Base-by-base conservation (phyloP, 2,113 vertebrate species). In the Muntiacus muntjak region DNA sequence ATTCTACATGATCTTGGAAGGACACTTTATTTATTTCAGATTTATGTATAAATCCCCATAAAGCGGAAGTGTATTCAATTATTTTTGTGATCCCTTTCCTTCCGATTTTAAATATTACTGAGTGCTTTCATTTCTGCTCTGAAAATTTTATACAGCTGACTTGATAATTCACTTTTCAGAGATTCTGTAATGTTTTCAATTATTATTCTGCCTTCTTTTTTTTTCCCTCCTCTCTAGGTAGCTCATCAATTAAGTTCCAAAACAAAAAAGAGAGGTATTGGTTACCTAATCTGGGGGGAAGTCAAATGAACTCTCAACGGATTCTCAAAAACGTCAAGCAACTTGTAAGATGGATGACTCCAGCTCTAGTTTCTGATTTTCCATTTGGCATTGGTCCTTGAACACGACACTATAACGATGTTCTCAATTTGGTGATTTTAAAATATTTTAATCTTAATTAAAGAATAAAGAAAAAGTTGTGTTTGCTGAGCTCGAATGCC, bases 401-500 rank as follows among this genome's bases (percentile, higher is more conserved):
- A 91, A 93, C 54, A 93, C 33, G 71, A 91, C 86, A 97, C 91
- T 74, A 25, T 79, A 95, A 89, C 23, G 50, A 96, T 93, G 40
- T 84, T 95, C 95, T 96, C 85, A 86, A 64, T 74, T 92, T 83
- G n/a, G 90, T 94, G 76, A 92, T 95, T 97, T 97, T 95, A 15
- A 98, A 98, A 90, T 81, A 92, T 64, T 97, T 97, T 96, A 93
- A 95, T 97, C 90, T 95, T 98, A 98, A 97, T 97, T 97, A 98
- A 97, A 92, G 87, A 87, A 97, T 92, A 95, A 93, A 93, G 85
- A 81, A 95, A 95, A 93, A 96, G 92, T 60, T 91, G 62, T 81
- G 83, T 93, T 97, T 50, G 28, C 83, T 94, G 83, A 97, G 83
- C 88, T 87, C 25, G 33, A 94, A 92, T 50, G 58, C 93, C 96